phyloP scores from a whole-genome alignment of 2,113 vertebrate species.

The Notiomystis cincta region DNA sequence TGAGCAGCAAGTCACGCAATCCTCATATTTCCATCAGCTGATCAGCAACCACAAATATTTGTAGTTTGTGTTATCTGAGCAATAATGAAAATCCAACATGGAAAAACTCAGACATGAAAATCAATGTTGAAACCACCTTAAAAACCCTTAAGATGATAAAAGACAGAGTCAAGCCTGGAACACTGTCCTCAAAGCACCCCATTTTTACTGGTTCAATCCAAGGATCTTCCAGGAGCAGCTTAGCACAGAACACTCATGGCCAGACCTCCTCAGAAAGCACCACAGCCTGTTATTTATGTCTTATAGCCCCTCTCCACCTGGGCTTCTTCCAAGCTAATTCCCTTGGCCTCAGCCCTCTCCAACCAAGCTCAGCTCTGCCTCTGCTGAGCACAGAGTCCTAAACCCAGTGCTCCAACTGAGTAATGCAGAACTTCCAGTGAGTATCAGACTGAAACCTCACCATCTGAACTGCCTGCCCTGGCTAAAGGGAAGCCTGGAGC shows the following conservation, averaged over 20 bases:
- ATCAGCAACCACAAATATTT: slow-evolving; percentile 73
- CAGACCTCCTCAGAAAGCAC: not conserved
- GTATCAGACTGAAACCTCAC: not conserved
- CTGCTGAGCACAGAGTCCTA: not conserved
- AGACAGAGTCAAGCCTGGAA: slow-evolving; percentile 63
- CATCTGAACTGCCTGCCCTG: not conserved
- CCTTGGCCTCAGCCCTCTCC: not conserved
- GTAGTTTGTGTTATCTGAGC: slow-evolving; percentile 63
- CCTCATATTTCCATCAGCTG: slow-evolving; percentile 56
- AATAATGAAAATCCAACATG: slow-evolving; percentile 69
- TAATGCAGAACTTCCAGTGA: not conserved
- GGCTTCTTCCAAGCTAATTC: not conserved
- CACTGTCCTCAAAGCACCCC: slow-evolving; percentile 62
- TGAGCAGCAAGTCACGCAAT: slow-evolving; percentile 28
- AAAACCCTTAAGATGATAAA: slow-evolving; percentile 69
- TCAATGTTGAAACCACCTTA: slow-evolving; percentile 73
- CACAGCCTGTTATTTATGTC: not conserved
- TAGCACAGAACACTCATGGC: not conserved
- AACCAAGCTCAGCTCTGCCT: not conserved
- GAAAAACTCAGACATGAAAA: slow-evolving; percentile 70
- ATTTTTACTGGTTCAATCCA: not conserved
- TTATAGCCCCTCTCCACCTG: not conserved
- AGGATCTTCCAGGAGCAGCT: not conserved
- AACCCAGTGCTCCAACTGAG: not conserved
- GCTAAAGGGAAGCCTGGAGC: not conserved